phyloP scores from a whole-genome alignment of 2,888 invertebrate genomes.

The Microctonus aethiopoides region DNA sequence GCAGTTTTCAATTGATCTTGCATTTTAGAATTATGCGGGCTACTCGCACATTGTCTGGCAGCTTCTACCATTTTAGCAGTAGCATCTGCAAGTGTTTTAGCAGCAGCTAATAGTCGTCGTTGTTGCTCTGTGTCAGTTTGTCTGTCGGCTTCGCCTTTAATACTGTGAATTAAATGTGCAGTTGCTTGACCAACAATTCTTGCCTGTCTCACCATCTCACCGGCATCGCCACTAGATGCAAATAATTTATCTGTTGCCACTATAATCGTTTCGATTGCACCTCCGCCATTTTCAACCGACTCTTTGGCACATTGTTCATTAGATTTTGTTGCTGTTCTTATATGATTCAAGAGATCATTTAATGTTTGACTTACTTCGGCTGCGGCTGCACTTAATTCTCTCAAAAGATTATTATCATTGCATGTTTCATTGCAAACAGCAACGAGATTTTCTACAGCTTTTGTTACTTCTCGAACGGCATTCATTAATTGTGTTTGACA shows the following conservation, averaged over 20 bases:
- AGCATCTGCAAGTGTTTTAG: conserved; percentile 94
- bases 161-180: conserved; percentile 91
- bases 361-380: conserved; percentile 88
- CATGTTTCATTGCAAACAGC: conserved; percentile 81
- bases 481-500: conserved; percentile 92
- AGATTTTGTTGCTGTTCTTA: conserved; percentile 76
- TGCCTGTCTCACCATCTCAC: conserved; percentile 95
- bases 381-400: conserved; percentile 86
- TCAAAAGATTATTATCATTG: conserved; percentile 76
- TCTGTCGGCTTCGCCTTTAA: conserved; percentile 93
- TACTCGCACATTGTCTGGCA: conserved; percentile 90
- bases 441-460: conserved; percentile 90
- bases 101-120: conserved; percentile 90
- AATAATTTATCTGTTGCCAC: conserved; percentile 89
- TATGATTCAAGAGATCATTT: conserved; percentile 89
- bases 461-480: conserved; percentile 92
- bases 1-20: conserved; percentile 88
- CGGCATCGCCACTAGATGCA: conserved; percentile 85
- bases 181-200: conserved; percentile 93
- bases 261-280: conserved; percentile 88
- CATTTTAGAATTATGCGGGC: conserved; percentile 83
- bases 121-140: conserved; percentile 91
- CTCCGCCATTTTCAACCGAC: conserved; percentile 73
- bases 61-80: conserved; percentile 98
- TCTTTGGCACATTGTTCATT: conserved; percentile 73